Evolutionary conservation across 1,140 invertebrate genomes (phyloP).

Genomic region (Apis dorsata): DNA sequence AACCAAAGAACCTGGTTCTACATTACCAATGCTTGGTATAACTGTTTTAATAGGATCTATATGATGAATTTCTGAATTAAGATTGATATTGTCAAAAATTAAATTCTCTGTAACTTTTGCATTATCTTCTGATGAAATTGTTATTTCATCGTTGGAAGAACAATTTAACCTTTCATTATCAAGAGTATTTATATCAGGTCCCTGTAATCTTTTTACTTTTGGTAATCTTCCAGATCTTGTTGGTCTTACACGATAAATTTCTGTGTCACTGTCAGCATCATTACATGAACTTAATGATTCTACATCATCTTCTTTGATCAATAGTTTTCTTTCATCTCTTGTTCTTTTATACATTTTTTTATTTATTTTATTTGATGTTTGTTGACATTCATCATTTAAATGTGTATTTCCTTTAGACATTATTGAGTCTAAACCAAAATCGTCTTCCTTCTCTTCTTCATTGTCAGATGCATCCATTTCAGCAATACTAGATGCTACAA

Average conservation of each 20-base stretch:
- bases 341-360: slow-evolving; percentile 34
- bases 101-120: not conserved
- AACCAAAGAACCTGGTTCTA: slow-evolving; percentile 76
- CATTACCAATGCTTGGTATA: slow-evolving; percentile 69
- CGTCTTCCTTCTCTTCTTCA: slow-evolving; percentile 42
- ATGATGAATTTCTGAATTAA: slow-evolving; percentile 15
- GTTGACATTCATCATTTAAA: not conserved
- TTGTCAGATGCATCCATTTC: slow-evolving; percentile 19
- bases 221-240: slow-evolving; percentile 75
- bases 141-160: slow-evolving; percentile 19
- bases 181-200: slow-evolving; percentile 66
- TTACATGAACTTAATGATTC: slow-evolving; percentile 26
- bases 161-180: slow-evolving; percentile 49
- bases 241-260: slow-evolving; percentile 71
- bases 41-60: slow-evolving; percentile 52
- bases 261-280: slow-evolving; percentile 67
- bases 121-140: slow-evolving; percentile 2
- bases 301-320: slow-evolving; percentile 34
- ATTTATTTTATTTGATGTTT: slow-evolving; percentile 18
- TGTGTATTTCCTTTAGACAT: slow-evolving; percentile 5
- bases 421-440: not conserved
- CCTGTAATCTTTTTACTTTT: slow-evolving; percentile 69
- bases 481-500: slow-evolving; percentile 54
- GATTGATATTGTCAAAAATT: not conserved
- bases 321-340: slow-evolving; percentile 23